Evolutionary conservation across 2,797 vertebrate genomes (phyloP), one percentile per base, ranked within the genome.

Genomic region (Chromis chromis): DNA sequence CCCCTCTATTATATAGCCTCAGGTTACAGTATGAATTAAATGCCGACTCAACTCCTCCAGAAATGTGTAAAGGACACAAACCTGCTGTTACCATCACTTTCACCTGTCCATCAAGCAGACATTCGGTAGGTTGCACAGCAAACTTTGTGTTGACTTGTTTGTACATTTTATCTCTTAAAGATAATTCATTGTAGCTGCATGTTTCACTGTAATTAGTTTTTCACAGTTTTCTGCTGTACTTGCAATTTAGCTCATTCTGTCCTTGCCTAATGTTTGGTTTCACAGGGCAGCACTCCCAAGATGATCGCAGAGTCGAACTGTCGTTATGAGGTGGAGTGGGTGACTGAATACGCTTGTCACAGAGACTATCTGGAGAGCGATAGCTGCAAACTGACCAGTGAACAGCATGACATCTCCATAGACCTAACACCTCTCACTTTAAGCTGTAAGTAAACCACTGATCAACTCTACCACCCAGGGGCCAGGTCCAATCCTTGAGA

Each of bases 281-380:
- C 62, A 1, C 78, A 99, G 98, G 96, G 95, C 81, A 95, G 95
- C 78, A 66, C 89, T 73, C 98, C 97, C 2, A 96, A 92, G 81
- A 95, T 99, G 86, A 97, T 95, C 0, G 96, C 97, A 0, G 95
- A 92, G 58, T 86, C 88, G 1, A 96, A 98, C 89, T 99, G 98
- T 73, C 96, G 96, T 0, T 99, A 95, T 27, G 97, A 99, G 90
- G 81, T 99, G 24, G 95, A 97, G 83, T 99, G 98, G 98, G 90
- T 96, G 86, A 99, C 98, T 0, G 98, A 99, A 58, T 97, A 97
- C 7, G 98, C 97, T n/a, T 99, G 98, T 76, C 97, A 97, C 90
- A 91, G 96, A 68, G 97, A 98, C 79, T 99, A 99, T 69, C 85
- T 99, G 88, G 96, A 98, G 88, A 99, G 97, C 39, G 60, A 84